Evolutionary conservation across 23 tunicate species (phyloP).

Genomic region (Aplidium turbinatum): DNA sequence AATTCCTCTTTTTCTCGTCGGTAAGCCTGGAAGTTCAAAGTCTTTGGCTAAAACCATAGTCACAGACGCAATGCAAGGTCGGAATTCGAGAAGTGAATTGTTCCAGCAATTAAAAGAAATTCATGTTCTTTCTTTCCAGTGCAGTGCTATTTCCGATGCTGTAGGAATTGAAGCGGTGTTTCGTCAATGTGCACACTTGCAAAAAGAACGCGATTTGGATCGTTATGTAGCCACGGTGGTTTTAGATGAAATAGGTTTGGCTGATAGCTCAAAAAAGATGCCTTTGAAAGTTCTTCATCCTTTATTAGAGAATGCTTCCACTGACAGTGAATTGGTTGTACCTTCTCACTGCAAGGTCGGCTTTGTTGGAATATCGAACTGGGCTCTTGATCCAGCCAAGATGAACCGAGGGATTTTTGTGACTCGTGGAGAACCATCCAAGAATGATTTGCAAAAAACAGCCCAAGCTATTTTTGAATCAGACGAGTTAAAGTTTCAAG

Average conservation of each 20-base stretch:
- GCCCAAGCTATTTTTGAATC: conserved; percentile 68
- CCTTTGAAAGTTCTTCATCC: conserved; percentile 78
- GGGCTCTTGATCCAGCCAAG: conserved; percentile 83
- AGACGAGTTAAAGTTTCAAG: conserved; percentile 27
- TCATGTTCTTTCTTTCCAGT: conserved; percentile 65
- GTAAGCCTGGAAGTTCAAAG: conserved; percentile 82
- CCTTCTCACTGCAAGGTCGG: conserved; percentile 40
- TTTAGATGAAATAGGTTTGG: conserved; percentile 76
- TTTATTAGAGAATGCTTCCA: conserved; percentile 45
- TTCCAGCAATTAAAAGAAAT: conserved; percentile 55
- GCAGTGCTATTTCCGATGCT: conserved; percentile 75
- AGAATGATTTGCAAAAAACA: conserved; percentile 54
- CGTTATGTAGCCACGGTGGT: conserved; percentile 63
- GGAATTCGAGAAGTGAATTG: conserved; percentile 21
- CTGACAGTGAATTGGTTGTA: neutral
- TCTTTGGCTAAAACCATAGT: conserved; percentile 76
- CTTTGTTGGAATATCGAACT: conserved; percentile 79
- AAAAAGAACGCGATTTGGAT: conserved; percentile 47
- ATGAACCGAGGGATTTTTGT: conserved; percentile 85
- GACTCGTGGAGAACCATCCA: conserved; percentile 54
- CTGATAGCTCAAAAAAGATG: conserved; percentile 79
- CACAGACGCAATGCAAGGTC: conserved; percentile 59
- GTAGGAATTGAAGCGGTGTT: conserved; percentile 68
- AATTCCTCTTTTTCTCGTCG: conserved; percentile 72
- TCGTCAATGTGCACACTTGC: conserved; percentile 70